A percentile compares a stretch with the other conserved stretches of the same genome.
Evolutionary conservation across 2,888 invertebrate species (phyloP).

Genomic region (Apamea anceps): DNA sequence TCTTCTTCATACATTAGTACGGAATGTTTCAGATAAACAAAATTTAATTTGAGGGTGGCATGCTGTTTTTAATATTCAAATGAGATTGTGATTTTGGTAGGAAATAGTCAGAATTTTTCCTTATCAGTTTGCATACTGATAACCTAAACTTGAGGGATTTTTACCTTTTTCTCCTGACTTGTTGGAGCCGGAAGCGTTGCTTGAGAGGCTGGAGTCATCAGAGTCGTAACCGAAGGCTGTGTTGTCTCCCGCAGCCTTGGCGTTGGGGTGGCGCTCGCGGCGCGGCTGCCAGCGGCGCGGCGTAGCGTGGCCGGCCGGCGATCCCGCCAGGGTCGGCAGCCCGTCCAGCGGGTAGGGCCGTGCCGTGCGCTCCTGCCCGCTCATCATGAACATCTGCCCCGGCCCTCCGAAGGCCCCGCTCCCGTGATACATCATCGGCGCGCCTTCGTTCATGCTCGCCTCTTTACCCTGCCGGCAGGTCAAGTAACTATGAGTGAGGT

Average conservation of each 20-base stretch:
- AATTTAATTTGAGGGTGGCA: slow-evolving; percentile 30
- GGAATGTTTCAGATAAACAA: slow-evolving; percentile 1
- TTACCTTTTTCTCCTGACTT: slow-evolving; percentile 86
- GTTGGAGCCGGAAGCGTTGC: slow-evolving; percentile 87
- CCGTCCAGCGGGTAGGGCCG: slow-evolving; percentile 82
- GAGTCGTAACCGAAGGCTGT: slow-evolving; percentile 87
- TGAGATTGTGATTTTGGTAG: background rate
- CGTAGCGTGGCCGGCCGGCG: slow-evolving; percentile 72
- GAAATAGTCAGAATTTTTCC: background rate
- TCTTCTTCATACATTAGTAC: background rate
- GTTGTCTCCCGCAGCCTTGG: slow-evolving; percentile 74
- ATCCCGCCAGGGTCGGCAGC: slow-evolving; percentile 74
- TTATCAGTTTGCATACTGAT: too few relatives aligned
- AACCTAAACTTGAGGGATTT: slow-evolving; percentile 25
- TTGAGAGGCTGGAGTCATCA: slow-evolving; percentile 88
- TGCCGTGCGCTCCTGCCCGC: slow-evolving; percentile 77
- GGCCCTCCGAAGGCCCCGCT: slow-evolving; percentile 80
- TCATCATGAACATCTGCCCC: slow-evolving; percentile 79
- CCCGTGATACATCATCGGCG: slow-evolving; percentile 84
- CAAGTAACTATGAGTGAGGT: slow-evolving; percentile 60
- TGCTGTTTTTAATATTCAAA: background rate
- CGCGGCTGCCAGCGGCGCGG: slow-evolving; percentile 80
- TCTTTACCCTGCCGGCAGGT: slow-evolving; percentile 73
- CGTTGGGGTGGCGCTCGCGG: slow-evolving; percentile 74
- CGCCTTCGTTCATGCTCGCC: slow-evolving; percentile 84